These are phyloP conservation scores for Sphenopsis melanotis DNA, from an alignment of 2,797 vertebrate species.

Conservation along the genomic window DNA sequence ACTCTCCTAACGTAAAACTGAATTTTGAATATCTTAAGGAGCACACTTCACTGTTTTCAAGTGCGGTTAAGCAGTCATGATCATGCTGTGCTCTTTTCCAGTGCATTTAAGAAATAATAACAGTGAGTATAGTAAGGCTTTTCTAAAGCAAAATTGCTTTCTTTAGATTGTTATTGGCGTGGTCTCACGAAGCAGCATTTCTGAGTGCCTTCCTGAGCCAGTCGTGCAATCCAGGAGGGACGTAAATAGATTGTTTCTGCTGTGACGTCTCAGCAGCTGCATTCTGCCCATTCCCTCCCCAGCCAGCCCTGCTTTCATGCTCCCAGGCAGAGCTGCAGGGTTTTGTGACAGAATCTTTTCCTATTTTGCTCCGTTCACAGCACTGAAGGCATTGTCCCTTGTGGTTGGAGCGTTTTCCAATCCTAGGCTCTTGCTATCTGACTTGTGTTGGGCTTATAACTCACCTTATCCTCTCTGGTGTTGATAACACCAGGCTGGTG, in stretches of 20 bases:
- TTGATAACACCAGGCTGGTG: neutral
- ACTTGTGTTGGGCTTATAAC: neutral
- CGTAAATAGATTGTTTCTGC: neutral
- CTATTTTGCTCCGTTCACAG: accelerated
- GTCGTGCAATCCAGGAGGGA: neutral
- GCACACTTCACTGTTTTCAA: neutral
- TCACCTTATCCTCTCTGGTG: neutral
- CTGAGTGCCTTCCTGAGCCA: neutral
- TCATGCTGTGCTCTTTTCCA: neutral
- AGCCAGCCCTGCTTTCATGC: neutral
- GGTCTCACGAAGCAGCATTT: accelerated
- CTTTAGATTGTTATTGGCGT: neutral
- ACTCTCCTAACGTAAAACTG: neutral
- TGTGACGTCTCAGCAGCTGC: neutral
- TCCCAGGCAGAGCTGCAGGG: neutral
- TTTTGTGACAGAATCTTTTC: neutral
- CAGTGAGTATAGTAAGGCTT: neutral
- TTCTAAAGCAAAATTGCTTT: neutral
- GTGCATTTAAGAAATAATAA: neutral
- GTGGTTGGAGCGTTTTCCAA: accelerated
- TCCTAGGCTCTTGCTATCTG: accelerated
- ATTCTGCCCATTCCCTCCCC: neutral
- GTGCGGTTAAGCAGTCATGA: neutral
- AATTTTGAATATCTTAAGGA: neutral
- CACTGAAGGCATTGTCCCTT: accelerated